These are phyloP conservation scores for Columbina picui DNA, from an alignment of 2,113 vertebrate species.

Conservation along the genomic window DNA sequence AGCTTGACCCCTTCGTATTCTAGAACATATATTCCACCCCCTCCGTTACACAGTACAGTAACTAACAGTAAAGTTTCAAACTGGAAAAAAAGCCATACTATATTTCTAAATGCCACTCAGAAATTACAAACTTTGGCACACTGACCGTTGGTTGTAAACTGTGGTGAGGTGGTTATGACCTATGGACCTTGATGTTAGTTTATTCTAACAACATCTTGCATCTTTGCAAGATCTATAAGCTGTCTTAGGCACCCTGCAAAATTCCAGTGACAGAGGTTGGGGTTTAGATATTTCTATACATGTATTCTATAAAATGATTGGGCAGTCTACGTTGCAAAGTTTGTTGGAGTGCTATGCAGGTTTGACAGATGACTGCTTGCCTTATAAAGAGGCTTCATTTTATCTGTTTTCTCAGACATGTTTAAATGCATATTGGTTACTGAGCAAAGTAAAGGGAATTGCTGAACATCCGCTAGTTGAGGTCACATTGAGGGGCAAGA, in stretches of 20 bases:
- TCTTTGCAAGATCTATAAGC: neutral
- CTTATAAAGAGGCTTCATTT: neutral
- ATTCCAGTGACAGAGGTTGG: accelerated
- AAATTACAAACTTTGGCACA: neutral
- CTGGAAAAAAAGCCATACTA: accelerated
- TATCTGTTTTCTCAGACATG: neutral
- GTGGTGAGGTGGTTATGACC: neutral
- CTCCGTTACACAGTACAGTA: too few relatives aligned
- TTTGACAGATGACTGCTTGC: neutral
- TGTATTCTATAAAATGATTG: neutral
- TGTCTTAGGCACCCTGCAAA: neutral
- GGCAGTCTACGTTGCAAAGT: neutral
- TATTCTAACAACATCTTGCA: neutral
- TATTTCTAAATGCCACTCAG: neutral
- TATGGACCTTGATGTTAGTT: neutral
- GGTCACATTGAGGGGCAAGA: neutral
- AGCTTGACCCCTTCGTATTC: accelerated
- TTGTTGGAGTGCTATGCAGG: neutral
- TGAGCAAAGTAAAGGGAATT: neutral
- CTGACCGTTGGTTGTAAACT: neutral
- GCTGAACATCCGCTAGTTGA: neutral
- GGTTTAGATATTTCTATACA: neutral
- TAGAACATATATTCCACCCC: accelerated
- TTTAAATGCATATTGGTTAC: neutral
- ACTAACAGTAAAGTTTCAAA: neutral